Evolutionary conservation across 2,888 invertebrate genomes (phyloP).

Genomic region (Drosophila borealis): DNA sequence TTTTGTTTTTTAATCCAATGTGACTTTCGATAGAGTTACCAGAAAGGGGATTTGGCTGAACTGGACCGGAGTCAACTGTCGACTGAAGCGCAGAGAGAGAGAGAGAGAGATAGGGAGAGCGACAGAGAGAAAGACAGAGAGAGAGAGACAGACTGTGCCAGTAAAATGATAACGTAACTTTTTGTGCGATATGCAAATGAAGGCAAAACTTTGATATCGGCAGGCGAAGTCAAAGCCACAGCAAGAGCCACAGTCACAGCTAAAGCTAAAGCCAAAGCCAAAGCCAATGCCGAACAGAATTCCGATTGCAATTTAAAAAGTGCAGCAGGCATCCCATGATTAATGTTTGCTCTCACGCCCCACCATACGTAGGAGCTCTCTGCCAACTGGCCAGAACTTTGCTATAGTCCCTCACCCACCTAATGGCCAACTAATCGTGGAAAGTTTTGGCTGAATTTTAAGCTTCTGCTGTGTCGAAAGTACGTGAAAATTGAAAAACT

Average conservation of each 20-base stretch:
- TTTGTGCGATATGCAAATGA: slow-evolving; percentile 77
- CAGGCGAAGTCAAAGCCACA: slow-evolving; percentile 39
- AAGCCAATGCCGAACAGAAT: slow-evolving; percentile 38
- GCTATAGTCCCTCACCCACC: slow-evolving; percentile 21
- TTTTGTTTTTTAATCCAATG: slow-evolving; percentile 72
- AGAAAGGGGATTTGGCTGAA: slow-evolving; percentile 52
- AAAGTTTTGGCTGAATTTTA: slow-evolving; percentile 71
- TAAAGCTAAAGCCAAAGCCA: slow-evolving; percentile 9
- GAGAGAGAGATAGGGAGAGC: too few relatives aligned
- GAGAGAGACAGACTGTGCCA: slow-evolving; percentile 16
- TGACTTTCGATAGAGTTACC: slow-evolving; percentile 65
- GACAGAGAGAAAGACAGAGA: neutral
- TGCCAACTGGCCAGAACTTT: slow-evolving; percentile 37
- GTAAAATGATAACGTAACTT: slow-evolving; percentile 67
- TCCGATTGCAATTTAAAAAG: slow-evolving; percentile 64
- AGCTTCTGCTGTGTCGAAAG: slow-evolving; percentile 55
- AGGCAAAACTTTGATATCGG: slow-evolving; percentile 65
- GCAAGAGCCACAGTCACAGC: slow-evolving; percentile 12
- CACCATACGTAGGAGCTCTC: slow-evolving; percentile 16
- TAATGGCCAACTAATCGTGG: slow-evolving; percentile 66
- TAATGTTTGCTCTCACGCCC: slow-evolving; percentile 42
- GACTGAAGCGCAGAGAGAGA: neutral
- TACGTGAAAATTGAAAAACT: slow-evolving; percentile 75
- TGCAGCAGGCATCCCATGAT: slow-evolving; percentile 61
- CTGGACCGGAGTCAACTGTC: slow-evolving; percentile 12